These are phyloP conservation scores for Drymodes brunneopygia DNA, from an alignment of 2,113 vertebrate species.

Conservation along the genomic window DNA sequence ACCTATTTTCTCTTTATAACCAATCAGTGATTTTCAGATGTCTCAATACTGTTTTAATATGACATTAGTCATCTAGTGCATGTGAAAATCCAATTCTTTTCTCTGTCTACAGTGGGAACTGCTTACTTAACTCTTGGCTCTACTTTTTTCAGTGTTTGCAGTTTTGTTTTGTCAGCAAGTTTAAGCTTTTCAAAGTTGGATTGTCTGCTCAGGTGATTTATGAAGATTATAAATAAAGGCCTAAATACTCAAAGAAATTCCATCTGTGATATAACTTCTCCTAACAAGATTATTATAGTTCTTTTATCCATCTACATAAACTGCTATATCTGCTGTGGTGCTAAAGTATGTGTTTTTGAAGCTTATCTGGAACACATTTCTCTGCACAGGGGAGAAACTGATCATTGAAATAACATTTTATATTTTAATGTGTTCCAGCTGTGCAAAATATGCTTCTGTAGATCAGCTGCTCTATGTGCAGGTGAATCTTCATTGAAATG, in stretches of 20 bases:
- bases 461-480: background rate
- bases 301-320: background rate
- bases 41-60: background rate
- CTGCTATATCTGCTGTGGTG: background rate
- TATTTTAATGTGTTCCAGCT: background rate
- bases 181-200: background rate
- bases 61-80: background rate
- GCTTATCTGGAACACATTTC: background rate
- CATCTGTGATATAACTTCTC: background rate
- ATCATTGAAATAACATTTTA: background rate
- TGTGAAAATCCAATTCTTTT: background rate
- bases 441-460: background rate
- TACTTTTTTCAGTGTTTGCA: background rate
- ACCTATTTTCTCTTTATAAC: background rate
- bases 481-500: background rate
- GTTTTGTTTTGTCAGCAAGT: background rate
- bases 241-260: background rate
- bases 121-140: background rate
- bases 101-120: background rate
- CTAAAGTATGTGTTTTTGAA: background rate
- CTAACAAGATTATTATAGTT: slow-evolving; percentile 19
- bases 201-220: background rate
- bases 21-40: background rate
- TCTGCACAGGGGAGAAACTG: background rate
- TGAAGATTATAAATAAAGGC: background rate